A percentile compares a stretch with the other conserved stretches of the same genome.
These are phyloP conservation scores for Oryzias melastigma DNA, from an alignment of 2,113 vertebrate genomes.

Conservation along the genomic window DNA sequence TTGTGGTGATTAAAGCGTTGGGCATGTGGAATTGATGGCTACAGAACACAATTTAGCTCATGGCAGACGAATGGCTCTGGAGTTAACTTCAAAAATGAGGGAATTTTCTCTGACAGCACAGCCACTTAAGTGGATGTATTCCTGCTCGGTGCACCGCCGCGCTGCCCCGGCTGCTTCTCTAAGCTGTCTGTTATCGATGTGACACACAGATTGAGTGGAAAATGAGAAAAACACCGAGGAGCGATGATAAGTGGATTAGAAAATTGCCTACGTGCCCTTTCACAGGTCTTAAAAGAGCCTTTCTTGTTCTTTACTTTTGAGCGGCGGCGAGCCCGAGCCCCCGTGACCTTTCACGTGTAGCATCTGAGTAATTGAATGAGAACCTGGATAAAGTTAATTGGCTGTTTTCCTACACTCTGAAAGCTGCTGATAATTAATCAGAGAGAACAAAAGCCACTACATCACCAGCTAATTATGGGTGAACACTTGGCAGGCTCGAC, in stretches of 20 bases:
- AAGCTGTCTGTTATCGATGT: constrained; percentile 36
- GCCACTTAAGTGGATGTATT: constrained; percentile 48
- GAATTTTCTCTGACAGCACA: constrained; percentile 28
- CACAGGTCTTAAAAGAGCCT: constrained; percentile 19
- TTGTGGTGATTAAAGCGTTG: constrained; percentile 32
- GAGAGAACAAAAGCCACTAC: constrained; percentile 67
- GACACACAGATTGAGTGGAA: constrained; percentile 46
- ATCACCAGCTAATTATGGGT: constrained; percentile 63
- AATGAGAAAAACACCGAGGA: constrained; percentile 33
- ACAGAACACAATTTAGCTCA: constrained; percentile 30
- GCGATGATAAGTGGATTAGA: constrained; percentile 59
- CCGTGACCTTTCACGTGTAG: constrained; percentile 58
- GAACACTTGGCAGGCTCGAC: constrained; percentile 67
- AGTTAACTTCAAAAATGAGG: constrained; percentile 32
- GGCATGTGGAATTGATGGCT: constrained; percentile 31
- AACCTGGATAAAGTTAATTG: constrained; percentile 63
- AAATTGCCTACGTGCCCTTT: constrained; percentile 56
- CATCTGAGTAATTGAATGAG: constrained; percentile 52
- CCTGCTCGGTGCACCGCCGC: neutral
- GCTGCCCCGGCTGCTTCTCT: constrained; percentile 35
- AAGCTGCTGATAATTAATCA: constrained; percentile 67
- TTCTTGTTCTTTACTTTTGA: constrained; percentile 35
- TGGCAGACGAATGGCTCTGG: constrained; percentile 41
- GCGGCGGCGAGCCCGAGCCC: constrained; percentile 23
- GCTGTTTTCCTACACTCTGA: constrained; percentile 48